These are phyloP conservation scores for Helicoverpa zea DNA, from an alignment of 1,140 invertebrate genomes.

Conservation along the genomic window DNA sequence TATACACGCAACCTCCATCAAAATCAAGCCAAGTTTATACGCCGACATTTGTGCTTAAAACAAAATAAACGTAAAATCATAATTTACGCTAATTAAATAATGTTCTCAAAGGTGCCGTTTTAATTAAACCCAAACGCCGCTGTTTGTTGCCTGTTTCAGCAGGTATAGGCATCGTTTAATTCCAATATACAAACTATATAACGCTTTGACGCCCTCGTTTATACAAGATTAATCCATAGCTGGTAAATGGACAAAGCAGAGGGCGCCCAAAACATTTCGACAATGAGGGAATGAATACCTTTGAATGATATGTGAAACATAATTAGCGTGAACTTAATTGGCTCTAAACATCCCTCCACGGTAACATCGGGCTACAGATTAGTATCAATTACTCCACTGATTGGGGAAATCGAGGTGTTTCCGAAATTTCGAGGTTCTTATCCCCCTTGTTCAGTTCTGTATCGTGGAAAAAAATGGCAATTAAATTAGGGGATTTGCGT, in stretches of 20 bases:
- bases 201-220: not conserved
- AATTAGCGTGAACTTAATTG: constrained; percentile 30
- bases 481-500: no score
- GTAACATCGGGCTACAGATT: not conserved
- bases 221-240: constrained; percentile 10
- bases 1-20: no score
- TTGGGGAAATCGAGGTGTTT: not conserved
- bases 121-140: constrained; percentile 64
- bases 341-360: constrained; percentile 8
- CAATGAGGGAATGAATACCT: not conserved
- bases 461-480: no score
- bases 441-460: no score
- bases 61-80: constrained; percentile 35
- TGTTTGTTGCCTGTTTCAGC: constrained; percentile 21
- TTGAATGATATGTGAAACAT: constrained; percentile 34
- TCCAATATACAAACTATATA: constrained; percentile 29
- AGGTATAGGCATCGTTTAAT: not conserved
- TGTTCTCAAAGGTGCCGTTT: constrained; percentile 67
- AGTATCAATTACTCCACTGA: constrained; percentile 2
- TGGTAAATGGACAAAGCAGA: constrained; percentile 29
- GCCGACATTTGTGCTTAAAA: not conserved
- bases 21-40: no score
- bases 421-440: no score
- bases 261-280: not conserved
- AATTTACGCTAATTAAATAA: constrained; percentile 67